phyloP scores from a whole-genome alignment of 1,140 invertebrate species.

The Brachystomella parvula region DNA sequence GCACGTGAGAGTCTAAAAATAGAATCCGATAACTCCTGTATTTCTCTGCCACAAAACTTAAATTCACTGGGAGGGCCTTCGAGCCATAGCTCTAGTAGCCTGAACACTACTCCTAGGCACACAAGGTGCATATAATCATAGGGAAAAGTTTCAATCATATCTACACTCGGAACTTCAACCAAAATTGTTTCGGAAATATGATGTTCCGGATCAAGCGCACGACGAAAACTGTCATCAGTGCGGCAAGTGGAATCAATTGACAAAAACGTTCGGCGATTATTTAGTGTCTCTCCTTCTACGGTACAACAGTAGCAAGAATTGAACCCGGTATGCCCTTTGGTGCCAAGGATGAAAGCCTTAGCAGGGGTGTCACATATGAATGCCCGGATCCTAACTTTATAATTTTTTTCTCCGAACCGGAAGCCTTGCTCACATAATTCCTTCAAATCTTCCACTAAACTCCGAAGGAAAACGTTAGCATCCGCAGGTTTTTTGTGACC shows the following conservation, averaged over 20 bases:
- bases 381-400: slow-evolving; percentile 26
- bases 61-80: slow-evolving; percentile 29
- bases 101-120: slow-evolving; percentile 40
- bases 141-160: slow-evolving; percentile 38
- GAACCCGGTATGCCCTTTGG: slow-evolving; percentile 39
- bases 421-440: slow-evolving; percentile 24
- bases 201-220: background rate
- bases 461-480: slow-evolving; percentile 27
- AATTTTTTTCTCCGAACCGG: slow-evolving; percentile 7
- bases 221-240: background rate
- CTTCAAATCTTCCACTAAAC: slow-evolving; percentile 37
- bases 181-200: background rate
- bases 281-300: background rate
- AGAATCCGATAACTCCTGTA: slow-evolving; percentile 10
- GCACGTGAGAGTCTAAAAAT: background rate
- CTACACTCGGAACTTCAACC: slow-evolving; percentile 16
- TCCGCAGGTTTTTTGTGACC: slow-evolving; percentile 17
- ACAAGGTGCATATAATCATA: slow-evolving; percentile 42
- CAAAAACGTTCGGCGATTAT: background rate
- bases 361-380: slow-evolving; percentile 42
- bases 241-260: background rate
- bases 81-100: slow-evolving; percentile 39
- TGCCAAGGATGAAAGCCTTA: slow-evolving; percentile 38
- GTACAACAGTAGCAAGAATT: slow-evolving; percentile 40
- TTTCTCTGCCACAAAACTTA: background rate